Base-by-base conservation (phyloP, 2,888 invertebrate species). In the Ennomos quercinarius region DNA sequence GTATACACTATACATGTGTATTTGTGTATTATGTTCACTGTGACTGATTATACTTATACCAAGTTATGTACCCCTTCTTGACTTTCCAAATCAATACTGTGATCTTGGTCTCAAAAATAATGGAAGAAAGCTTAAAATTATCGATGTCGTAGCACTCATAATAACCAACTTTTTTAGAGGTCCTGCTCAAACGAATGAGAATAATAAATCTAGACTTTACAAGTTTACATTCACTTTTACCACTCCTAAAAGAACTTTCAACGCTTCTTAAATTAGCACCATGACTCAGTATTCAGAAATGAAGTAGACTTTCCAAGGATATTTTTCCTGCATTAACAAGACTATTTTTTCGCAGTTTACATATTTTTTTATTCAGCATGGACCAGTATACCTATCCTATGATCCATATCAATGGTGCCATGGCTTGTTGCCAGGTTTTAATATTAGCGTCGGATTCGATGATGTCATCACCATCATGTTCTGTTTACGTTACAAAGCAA, bases 341-440 rank as follows among this genome's bases (percentile, higher is more conserved):
- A 43, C 3, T 0, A 27, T 27, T 27, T 12, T 11, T 52, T 46
- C 10, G 8, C 35, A 44, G 35, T 49, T 45, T 53, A 36, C 36
- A 27, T 49, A 42, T 47, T 36, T 27, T 17, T 40, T 37, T 42
- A 42, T 45, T 37, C 12, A 27, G 44, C 48, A 49, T 46, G 42
- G 34, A 53, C 60, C 57, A 58, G 66, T 68, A 69, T 62, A 43
- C 54, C 68, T 73, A 80, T 81, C 53, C 68, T 73, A 80, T 81
- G 79, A 81, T 83, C 82, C 81, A 80, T 75, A 76, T 78, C 74
- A 74, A 71, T 67, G 71, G 17, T 60, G 43, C 57, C 53, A 70
- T 89, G 89, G 90, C 86, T 67, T 56, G 54, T 61, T 78, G 89
- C 91, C 91, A 91, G 91, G 86, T 76, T 84, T 86, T 89, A 89